phyloP scores from a whole-genome alignment of 1,140 invertebrate species.

The Ditylenchus dipsaci region DNA sequence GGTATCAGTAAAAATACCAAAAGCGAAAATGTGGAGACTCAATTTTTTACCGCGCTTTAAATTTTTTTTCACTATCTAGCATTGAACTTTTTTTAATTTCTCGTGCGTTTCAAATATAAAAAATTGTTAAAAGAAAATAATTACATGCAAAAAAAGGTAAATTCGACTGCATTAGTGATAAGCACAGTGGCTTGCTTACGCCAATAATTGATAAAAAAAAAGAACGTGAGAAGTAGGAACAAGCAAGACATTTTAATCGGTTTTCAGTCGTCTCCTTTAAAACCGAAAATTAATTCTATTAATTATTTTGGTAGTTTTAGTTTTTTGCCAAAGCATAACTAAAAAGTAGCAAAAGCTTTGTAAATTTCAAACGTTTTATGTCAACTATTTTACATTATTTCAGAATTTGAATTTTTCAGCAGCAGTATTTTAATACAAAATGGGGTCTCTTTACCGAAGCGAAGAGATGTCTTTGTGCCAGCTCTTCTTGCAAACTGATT shows the following conservation, averaged over 20 bases:
- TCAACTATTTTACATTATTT: too few species aligned
- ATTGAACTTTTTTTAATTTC: too few species aligned
- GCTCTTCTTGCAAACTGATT: conserved; percentile 81
- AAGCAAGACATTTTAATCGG: neutral
- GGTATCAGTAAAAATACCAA: too few species aligned
- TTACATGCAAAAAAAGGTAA: too few species aligned
- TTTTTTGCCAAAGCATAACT: neutral
- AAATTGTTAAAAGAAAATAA: too few species aligned
- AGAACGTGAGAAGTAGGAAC: too few species aligned
- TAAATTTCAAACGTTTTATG: too few species aligned
- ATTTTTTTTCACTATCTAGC: too few species aligned
- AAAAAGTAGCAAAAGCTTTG: neutral
- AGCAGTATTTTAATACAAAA: neutral
- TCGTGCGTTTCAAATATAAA: too few species aligned
- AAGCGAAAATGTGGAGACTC: too few species aligned
- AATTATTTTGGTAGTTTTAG: neutral
- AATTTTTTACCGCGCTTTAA: too few species aligned
- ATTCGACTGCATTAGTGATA: neutral
- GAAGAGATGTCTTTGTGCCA: conserved; percentile 73
- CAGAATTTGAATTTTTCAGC: neutral
- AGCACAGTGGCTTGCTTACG: neutral
- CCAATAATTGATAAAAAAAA: too few species aligned
- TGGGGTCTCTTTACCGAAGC: neutral
- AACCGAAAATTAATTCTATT: neutral
- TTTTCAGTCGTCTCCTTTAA: neutral